Base-by-base conservation (phyloP, 2,797 vertebrate genomes). In the Ctenochaetus hawaiiensis region DNA sequence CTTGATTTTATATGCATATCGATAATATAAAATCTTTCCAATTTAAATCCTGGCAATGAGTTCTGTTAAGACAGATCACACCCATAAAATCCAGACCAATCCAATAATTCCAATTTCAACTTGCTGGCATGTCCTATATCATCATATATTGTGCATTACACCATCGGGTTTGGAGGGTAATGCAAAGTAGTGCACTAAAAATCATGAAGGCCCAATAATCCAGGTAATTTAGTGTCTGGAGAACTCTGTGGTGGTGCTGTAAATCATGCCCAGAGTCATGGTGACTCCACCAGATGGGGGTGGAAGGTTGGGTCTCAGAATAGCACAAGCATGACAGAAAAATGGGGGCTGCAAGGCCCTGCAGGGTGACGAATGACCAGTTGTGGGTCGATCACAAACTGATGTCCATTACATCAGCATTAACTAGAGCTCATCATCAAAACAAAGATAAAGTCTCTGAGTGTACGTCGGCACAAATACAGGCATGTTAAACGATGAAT, bases 181-280 rank as follows among this genome's bases (percentile, higher is more conserved):
- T 93, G 91, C 91, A 92, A 91, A 95, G 88, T 82, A 93, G 83
- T 89, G 83, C 87, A 86, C 87, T 89, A 93, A 91, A 94, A 93
- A 86, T 80, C 92, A 91, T 77, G 79, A 92, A 89, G 87, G 90
- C 88, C 87, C 92, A 91, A 94, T 93, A 94, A 95, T 94, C 91
- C 89, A 87, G 89, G 89, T 94, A 92, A 94, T 95, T 95, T 95
- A 94, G 91, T 92, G 91, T 82, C 86, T 85, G n/a, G 81, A 86
- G 82, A 88, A 93, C 73, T 91, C 84, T 72, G 86, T 76, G 80
- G 81, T 77, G 81, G 77, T 62, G 92, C 80, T 88, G 91, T 95
- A 94, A 94, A 95, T 95, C 94, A 95, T 85, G 81, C 82, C 82
- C 60, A 56, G 67, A 87, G 85, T 89, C 79, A 77, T 80, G 77